Evolutionary conservation across 2,888 invertebrate species (phyloP), one percentile per base, ranked within the genome.

Genomic region (Erynnis tages): DNA sequence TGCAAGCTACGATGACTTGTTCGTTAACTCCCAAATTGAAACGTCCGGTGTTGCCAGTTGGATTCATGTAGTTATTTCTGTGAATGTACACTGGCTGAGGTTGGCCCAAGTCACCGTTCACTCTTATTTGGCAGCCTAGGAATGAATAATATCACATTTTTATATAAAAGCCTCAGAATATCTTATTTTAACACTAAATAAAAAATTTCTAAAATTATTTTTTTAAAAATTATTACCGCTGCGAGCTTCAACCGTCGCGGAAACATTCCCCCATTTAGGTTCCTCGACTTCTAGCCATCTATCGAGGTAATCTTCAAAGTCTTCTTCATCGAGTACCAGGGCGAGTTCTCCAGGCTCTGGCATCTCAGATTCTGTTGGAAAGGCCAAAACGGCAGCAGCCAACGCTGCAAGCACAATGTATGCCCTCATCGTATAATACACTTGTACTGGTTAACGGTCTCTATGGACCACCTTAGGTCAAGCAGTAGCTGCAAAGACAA

Each of bases 1-100:
- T 71, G 55, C 87, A 87, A 1, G 76, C 78, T n/a, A 87, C 54
- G 48, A 61, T 56, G 10, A 87, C 71, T 47, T 79, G 68, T 16
- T 86, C 76, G 1, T 82, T 82, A 1, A 66, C 54, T 38, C 64
- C 75, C 2, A 87, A 67, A 11, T 59, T 63, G 45, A 86, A 75
- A 27, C 61, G 56, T 0, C 86, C 84, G 3, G 70, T 66, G 62
- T 76, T 90, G 10, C 84, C 81, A 19, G 57, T 68, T 1, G 87
- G 73, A 1, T 59, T 53, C 4, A 79, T 17, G 55, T 78, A 85
- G 46, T 75, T 71, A 1, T 81, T 53, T 21, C 60, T 61, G 35
- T 71, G 77, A 1, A 93, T 66, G 60, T 91, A 88, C 2, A 93
- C 79, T 0, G 93, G 92, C 66, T 93, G 93, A 0, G 91, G 92